Percentiles rank a stretch among this genome's conserved stretches.
Evolutionary conservation across 2,113 vertebrate species (phyloP).

Genomic region (Thalassarche chlororhynchos): DNA sequence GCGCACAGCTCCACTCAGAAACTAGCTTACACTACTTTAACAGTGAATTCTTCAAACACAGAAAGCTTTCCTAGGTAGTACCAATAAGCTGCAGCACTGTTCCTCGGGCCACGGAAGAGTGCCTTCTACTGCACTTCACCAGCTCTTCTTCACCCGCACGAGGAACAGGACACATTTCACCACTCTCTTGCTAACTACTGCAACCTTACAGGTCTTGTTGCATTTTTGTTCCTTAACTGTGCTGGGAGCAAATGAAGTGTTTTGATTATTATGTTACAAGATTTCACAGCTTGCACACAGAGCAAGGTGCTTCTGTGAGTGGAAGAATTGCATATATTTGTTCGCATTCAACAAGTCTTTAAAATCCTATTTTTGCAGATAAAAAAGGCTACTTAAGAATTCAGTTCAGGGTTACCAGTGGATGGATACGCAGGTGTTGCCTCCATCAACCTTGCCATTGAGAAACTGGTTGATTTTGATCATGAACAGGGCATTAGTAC

Average conservation of each 20-base stretch:
- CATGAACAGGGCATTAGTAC: not conserved
- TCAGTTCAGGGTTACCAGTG: constrained; percentile 17
- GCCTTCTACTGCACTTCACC: not conserved
- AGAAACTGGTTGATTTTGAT: constrained; percentile 14
- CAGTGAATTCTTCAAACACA: not conserved
- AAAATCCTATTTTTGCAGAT: constrained; percentile 53
- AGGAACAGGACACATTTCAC: constrained; percentile 11
- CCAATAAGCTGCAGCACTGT: not conserved
- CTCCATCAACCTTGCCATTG: constrained; percentile 34
- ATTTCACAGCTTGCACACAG: constrained; percentile 63
- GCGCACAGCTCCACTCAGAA: not conserved
- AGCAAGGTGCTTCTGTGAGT: constrained; percentile 58
- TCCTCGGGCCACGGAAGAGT: not conserved
- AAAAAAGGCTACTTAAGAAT: constrained; percentile 67
- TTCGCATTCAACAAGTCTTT: constrained; percentile 69
- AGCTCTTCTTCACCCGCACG: not conserved
- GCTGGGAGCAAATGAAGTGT: constrained; percentile 52
- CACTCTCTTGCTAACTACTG: not conserved
- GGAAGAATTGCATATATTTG: constrained; percentile 77
- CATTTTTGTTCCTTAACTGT: constrained; percentile 44
- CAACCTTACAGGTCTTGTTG: constrained; percentile 5
- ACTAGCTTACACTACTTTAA: not conserved
- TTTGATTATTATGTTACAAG: constrained; percentile 1
- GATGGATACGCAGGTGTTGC: constrained; percentile 4
- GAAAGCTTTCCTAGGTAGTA: not conserved